Base-by-base conservation (phyloP, 2,797 vertebrate genomes). In the Tokudaia tokunoshimensis region DNA sequence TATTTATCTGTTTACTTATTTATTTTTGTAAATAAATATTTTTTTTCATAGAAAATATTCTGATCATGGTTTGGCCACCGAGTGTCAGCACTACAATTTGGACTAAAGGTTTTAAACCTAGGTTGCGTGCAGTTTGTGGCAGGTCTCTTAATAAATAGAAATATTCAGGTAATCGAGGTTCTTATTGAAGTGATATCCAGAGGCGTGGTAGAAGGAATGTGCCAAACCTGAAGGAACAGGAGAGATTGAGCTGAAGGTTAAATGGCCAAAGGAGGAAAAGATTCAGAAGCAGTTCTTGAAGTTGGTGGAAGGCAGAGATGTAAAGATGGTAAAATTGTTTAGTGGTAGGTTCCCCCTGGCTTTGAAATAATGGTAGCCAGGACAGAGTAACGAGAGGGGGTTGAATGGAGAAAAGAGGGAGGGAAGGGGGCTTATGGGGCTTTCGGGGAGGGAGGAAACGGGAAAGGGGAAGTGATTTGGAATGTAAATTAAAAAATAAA, bases 261-360 rank as follows among this genome's bases (percentile, higher is more conserved):
- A 88, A 78, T 72, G 24, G 22, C 44, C 84, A 74, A 89, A 94
- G 20, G 52, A 93, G 61, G 57, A 52, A 96, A 75, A 47, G 59
- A 11, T 89, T 52, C 74, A 76, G 44, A 94, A 95, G 52, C 19
- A 90, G 52, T 94, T 94, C 26, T 96, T 96, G 79, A 91, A 52
- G 52, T 67, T 81, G 34, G 20, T 83, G 44, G 61, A 92, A 93
- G 17, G 44, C 70, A 82, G 82, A 91, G 92, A 94, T 59, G 55
- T 11, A 57, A 91, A 80, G 84, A 89, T 63, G 59, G 86, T 34
- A 50, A 93, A 80, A 59, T 59, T 87, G 55, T 78, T 94, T 31
- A 86, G 41, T 89, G 83, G 7, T 59, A 50, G 26, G 24, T 79
- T 92, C 4, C 6, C 52, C 83, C 50, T 55, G 11, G 24, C 34